Percentiles rank a stretch among this genome's conserved stretches.
Evolutionary conservation across 2,888 invertebrate species (phyloP).

Genomic region (Drosophila kuntzei): DNA sequence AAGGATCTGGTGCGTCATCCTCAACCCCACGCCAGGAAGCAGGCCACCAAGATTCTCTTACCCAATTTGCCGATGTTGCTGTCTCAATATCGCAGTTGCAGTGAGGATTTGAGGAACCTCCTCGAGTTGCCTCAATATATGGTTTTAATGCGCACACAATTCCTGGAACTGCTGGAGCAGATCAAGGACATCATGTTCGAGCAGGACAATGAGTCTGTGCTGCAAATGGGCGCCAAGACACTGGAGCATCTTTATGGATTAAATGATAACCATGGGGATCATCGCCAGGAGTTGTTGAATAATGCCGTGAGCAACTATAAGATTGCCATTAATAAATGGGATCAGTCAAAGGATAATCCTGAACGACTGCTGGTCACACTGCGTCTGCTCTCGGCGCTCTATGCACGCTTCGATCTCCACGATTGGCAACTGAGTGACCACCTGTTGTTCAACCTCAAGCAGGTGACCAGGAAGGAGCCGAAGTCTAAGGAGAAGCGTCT

Average conservation of each 20-base stretch:
- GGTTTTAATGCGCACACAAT: not conserved
- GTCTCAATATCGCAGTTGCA: not conserved
- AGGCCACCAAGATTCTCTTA: conserved; percentile 28
- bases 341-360: not conserved
- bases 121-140: conserved; percentile 52
- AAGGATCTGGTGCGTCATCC: conserved; percentile 31
- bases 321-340: conserved; percentile 22
- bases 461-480: not conserved
- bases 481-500: not conserved
- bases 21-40: not conserved
- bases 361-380: conserved; percentile 26
- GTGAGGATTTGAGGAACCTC: conserved; percentile 36
- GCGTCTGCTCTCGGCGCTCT: conserved; percentile 37
- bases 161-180: conserved; percentile 18
- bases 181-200: conserved; percentile 41
- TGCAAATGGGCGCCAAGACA: conserved; percentile 38
- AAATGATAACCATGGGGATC: not conserved
- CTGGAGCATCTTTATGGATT: conserved; percentile 27
- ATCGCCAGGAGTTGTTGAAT: conserved; percentile 35
- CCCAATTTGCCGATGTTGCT: conserved; percentile 29
- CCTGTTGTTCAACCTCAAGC: conserved; percentile 22
- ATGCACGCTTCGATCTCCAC: conserved; percentile 45
- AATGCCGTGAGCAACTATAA: conserved; percentile 45
- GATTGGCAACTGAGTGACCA: conserved; percentile 21
- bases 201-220: conserved; percentile 16